Evolutionary conservation across 2,888 invertebrate species (phyloP).

Genomic region (Dyspetes luteomarginatus): DNA sequence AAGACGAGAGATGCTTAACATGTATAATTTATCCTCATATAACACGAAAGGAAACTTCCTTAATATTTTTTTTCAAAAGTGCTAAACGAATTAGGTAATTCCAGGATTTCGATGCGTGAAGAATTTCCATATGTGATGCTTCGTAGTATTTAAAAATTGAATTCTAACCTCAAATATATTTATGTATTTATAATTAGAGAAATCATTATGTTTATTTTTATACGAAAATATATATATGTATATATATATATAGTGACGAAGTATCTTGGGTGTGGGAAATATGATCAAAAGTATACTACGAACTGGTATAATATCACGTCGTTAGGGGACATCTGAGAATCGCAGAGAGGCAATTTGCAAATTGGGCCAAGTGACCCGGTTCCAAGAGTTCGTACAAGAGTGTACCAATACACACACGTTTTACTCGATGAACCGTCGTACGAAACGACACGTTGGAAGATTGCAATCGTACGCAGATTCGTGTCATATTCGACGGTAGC

Average conservation of each 20-base stretch:
- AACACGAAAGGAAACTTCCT: conserved; percentile 45
- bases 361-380: conserved; percentile 52
- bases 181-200: neutral
- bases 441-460: conserved; percentile 36
- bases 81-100: conserved; percentile 20
- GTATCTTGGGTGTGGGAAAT: neutral
- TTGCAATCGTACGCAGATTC: conserved; percentile 43
- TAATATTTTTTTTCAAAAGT: conserved; percentile 4
- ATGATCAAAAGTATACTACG: neutral
- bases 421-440: neutral
- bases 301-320: neutral
- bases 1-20: neutral
- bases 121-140: too few relatives aligned
- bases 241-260: neutral
- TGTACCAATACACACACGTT: neutral
- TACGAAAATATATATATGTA: neutral
- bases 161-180: neutral
- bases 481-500: conserved; percentile 51
- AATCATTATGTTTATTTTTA: neutral
- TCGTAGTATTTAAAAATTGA: too few relatives aligned
- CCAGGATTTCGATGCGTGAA: neutral
- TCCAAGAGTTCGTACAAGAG: conserved; percentile 15
- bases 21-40: conserved; percentile 1
- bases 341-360: conserved; percentile 49
- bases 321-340: conserved; percentile 21